Evolutionary conservation across 2,888 invertebrate species (phyloP), one percentile per base, ranked within the genome.

Genomic region (Lutraria lutraria): DNA sequence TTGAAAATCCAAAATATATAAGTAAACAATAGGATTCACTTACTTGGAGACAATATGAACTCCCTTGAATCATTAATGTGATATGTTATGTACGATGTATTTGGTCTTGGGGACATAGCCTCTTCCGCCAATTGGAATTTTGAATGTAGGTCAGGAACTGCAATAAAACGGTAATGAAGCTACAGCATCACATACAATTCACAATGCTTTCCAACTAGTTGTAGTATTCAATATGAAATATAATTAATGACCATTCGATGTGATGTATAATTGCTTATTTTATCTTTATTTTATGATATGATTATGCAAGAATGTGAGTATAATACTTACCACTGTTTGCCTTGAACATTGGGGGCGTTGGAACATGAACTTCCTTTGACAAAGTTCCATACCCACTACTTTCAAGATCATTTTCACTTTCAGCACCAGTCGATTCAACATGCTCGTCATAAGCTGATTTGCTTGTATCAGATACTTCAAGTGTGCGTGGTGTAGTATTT

Each of bases 111-210:
- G 31, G 34, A 31, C 19, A 4, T 19, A 21, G 60, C 29, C 3
- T 60, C 56, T 13, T 82, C 82, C 12, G 53, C 82, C n/a, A 53
- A 21, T 13, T 34, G 53, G 8, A 15, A 16, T 4, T 82, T 53
- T 54, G 81, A 25, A 31, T 29, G 54, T 10, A 82, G 60, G 54
- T 82, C 25, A 31, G 82, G 82, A 6, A 60, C 82, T 82, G 60
- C 15, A 60, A 81, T 54, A 25, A 29, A 29, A 56, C 0, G n/a
- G 15, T 15, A 56, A 56, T 56, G 56, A 19, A 16, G 56, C 12
- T 56, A 56, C 56, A 56, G 3, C 12, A 19, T 13, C 15, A 19
- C 19, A 13, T 8, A 16, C 19, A 56, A 19, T 56, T 56, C 13
- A 56, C 19, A 56, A 56, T 56, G 19, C 19, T 56, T 2, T 15